A percentile compares a stretch with the other conserved stretches of the same genome.
Conservation (phyloP, 1,140 invertebrate genomes). For the Rhyzopertha dominica region DNA sequence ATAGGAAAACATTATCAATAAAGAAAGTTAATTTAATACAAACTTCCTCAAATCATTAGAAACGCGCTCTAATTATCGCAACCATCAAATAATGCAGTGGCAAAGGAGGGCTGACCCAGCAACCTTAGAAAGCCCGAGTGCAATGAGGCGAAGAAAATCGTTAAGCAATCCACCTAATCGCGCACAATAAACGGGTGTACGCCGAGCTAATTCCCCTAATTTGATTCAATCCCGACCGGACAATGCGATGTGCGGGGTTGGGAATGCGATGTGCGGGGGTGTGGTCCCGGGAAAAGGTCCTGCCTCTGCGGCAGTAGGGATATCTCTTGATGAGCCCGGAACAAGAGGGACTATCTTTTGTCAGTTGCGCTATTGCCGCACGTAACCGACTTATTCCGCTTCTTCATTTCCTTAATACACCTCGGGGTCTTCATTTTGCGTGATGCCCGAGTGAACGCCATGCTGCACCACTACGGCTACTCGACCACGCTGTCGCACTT, state of each 20-base stretch:
- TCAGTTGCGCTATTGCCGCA: constrained; percentile 16
- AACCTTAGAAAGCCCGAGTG: no score
- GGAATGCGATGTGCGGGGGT: constrained; percentile 10
- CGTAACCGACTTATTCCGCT: constrained; percentile 10
- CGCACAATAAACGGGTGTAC: no score
- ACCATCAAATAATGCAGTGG: no score
- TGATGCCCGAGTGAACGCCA: constrained; percentile 13
- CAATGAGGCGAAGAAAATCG: no score
- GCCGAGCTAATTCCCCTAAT: no score
- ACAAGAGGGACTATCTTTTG: constrained; percentile 19
- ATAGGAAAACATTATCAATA: no score
- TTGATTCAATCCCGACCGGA: no score
- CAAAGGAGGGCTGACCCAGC: no score
- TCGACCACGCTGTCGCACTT: constrained; percentile 39
- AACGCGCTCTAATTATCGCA: no score
- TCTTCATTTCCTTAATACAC: constrained; percentile 19
- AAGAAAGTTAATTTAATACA: no score
- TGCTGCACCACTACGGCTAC: constrained; percentile 43
- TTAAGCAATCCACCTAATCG: no score
- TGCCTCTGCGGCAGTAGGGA: constrained; percentile 16
- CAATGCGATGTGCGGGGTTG: constrained; percentile 10
- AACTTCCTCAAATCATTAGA: no score
- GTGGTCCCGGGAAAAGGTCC: constrained; percentile 16
- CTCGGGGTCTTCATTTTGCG: constrained; percentile 5
- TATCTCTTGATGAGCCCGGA: constrained; percentile 9